phyloP scores from a whole-genome alignment of 2,797 vertebrate genomes.

The Amblyraja radiata region DNA sequence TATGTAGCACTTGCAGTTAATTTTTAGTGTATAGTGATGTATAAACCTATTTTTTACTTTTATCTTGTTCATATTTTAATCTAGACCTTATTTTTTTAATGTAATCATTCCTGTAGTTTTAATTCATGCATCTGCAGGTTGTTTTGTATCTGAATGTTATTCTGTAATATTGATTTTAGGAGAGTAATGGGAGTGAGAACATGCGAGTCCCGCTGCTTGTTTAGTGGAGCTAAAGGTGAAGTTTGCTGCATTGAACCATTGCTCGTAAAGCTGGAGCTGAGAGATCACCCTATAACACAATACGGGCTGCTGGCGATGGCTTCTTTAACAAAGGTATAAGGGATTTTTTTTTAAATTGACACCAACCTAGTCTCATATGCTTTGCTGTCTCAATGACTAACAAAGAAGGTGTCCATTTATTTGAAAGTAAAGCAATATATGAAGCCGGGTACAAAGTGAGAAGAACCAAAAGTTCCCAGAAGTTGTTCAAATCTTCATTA shows the following conservation, averaged over 20 bases:
- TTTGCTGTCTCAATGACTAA: no score
- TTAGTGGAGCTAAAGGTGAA: slow-evolving; percentile 94
- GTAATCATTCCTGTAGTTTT: not conserved
- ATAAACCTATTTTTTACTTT: not conserved
- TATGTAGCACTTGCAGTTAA: not conserved
- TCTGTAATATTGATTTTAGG: slow-evolving; percentile 52
- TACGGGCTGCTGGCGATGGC: slow-evolving; percentile 92
- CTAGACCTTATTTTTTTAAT: not conserved
- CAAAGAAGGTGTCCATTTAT: not conserved
- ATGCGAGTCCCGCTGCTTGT: slow-evolving; percentile 88
- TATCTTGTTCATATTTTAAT: not conserved
- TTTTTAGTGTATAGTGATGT: not conserved
- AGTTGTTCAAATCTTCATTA: not conserved
- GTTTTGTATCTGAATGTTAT: not conserved
- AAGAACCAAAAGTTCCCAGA: not conserved
- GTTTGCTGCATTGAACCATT: slow-evolving; percentile 91
- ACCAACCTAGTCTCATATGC: not conserved
- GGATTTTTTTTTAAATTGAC: not conserved
- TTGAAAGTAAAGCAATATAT: not conserved
- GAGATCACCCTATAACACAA: slow-evolving; percentile 87
- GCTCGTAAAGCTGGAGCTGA: slow-evolving; percentile 74
- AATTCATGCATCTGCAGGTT: not conserved
- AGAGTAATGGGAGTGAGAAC: slow-evolving; percentile 94
- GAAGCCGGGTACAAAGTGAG: not conserved
- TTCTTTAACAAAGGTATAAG: slow-evolving; percentile 83